These are phyloP conservation scores for Molorchus minor DNA, from an alignment of 2,888 invertebrate genomes.

Conservation along the genomic window DNA sequence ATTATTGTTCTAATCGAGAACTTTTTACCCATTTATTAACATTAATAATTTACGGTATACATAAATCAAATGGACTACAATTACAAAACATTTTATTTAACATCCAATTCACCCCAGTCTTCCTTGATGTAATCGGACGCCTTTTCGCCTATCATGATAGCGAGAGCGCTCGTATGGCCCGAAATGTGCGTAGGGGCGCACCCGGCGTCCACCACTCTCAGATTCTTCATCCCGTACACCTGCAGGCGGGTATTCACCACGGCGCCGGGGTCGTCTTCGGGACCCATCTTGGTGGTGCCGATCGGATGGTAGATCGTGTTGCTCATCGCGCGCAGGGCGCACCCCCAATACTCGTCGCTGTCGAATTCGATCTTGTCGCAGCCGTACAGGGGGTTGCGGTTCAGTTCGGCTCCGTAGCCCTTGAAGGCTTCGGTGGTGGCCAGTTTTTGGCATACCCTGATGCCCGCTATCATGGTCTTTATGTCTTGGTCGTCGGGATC, in stretches of 20 bases:
- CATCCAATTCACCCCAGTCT: too few species aligned
- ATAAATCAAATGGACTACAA: too few species aligned
- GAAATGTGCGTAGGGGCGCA: too few species aligned
- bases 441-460: slow-evolving; percentile 62
- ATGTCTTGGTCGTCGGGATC: slow-evolving; percentile 62
- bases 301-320: slow-evolving; percentile 68
- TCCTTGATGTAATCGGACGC: too few species aligned
- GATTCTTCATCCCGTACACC: slow-evolving; percentile 67
- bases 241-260: slow-evolving; percentile 66
- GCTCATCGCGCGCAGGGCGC: slow-evolving; percentile 63
- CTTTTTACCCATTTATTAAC: too few species aligned
- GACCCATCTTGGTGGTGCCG: slow-evolving; percentile 67
- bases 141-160: too few species aligned
- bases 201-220: slow-evolving; percentile 74
- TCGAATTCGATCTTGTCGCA: slow-evolving; percentile 66
- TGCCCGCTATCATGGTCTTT: slow-evolving; percentile 65
- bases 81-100: too few species aligned
- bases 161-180: too few species aligned
- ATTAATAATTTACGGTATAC: too few species aligned
- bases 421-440: slow-evolving; percentile 63
- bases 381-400: slow-evolving; percentile 64
- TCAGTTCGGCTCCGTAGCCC: slow-evolving; percentile 65
- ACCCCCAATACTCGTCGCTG: slow-evolving; percentile 74
- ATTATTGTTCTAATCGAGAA: too few species aligned
- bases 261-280: slow-evolving; percentile 61